Percentiles rank a stretch among this genome's conserved stretches.
These are phyloP conservation scores for Kryptolebias marmoratus DNA, from an alignment of 2,113 vertebrate genomes.

Conservation along the genomic window DNA sequence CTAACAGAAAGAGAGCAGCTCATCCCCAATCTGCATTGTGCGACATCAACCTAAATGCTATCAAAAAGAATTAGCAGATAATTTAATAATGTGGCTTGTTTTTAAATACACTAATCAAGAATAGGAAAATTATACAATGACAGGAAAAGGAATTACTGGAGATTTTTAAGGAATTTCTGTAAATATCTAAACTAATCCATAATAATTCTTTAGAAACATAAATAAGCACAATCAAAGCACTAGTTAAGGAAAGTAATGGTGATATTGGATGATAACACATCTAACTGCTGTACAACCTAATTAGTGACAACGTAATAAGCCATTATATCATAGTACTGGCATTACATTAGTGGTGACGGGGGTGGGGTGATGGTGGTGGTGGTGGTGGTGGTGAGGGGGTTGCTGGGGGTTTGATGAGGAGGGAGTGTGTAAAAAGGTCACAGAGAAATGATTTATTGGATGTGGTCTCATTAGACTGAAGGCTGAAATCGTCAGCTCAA, in stretches of 20 bases:
- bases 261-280: slow-evolving; percentile 49
- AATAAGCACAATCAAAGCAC: slow-evolving; percentile 62
- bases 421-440: slow-evolving; percentile 64
- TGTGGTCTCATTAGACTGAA: slow-evolving; percentile 38
- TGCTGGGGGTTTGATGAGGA: slow-evolving; percentile 13
- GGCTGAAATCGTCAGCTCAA: slow-evolving; percentile 45
- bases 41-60: slow-evolving; percentile 47
- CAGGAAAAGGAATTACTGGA: not conserved
- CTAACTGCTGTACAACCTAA: slow-evolving; percentile 64
- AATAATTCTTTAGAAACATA: slow-evolving; percentile 39
- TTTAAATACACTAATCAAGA: slow-evolving; percentile 34
- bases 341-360: slow-evolving; percentile 30
- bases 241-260: slow-evolving; percentile 50
- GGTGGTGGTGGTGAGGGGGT: slow-evolving; percentile 1
- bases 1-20: slow-evolving; percentile 32
- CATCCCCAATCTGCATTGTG: slow-evolving; percentile 32
- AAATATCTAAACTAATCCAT: slow-evolving; percentile 13
- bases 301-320: slow-evolving; percentile 70
- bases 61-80: slow-evolving; percentile 12
- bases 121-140: not conserved
- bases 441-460: slow-evolving; percentile 55
- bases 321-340: slow-evolving; percentile 70
- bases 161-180: slow-evolving; percentile 2
- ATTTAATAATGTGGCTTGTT: slow-evolving; percentile 36
- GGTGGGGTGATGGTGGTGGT: not conserved